Conservation (phyloP, 2,888 invertebrate genomes). For the Lottia scabra region DNA sequence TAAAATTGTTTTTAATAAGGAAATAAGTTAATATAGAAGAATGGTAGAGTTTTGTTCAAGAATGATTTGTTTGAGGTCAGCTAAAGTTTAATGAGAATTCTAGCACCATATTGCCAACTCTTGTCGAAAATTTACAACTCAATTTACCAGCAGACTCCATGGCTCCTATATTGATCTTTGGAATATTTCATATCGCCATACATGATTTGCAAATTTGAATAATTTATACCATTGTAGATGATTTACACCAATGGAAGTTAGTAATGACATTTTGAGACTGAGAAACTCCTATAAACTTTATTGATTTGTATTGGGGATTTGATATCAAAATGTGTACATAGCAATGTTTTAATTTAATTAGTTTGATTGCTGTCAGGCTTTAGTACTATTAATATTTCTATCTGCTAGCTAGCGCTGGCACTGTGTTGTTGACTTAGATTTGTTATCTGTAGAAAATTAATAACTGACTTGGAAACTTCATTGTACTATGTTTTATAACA, state of each 20-base stretch:
- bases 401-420: no score
- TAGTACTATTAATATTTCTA: no score
- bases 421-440: no score
- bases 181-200: constrained; percentile 3
- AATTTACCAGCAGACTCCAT: not conserved
- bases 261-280: not conserved
- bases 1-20: no score
- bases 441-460: no score
- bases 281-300: not conserved
- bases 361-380: no score
- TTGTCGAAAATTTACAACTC: constrained; percentile 1
- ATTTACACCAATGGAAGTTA: not conserved
- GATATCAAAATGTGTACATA: constrained; percentile 1
- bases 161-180: constrained; percentile 3
- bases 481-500: no score
- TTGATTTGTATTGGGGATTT: not conserved
- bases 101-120: not conserved
- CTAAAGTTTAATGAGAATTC: not conserved
- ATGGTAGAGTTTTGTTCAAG: not conserved
- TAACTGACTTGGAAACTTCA: no score
- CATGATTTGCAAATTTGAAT: constrained; percentile 5
- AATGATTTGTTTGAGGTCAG: not conserved
- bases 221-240: constrained; percentile 2
- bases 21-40: no score
- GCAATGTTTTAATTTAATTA: not conserved